These are phyloP conservation scores for Suillia variegata DNA, from an alignment of 2,888 invertebrate genomes.

Conservation along the genomic window DNA sequence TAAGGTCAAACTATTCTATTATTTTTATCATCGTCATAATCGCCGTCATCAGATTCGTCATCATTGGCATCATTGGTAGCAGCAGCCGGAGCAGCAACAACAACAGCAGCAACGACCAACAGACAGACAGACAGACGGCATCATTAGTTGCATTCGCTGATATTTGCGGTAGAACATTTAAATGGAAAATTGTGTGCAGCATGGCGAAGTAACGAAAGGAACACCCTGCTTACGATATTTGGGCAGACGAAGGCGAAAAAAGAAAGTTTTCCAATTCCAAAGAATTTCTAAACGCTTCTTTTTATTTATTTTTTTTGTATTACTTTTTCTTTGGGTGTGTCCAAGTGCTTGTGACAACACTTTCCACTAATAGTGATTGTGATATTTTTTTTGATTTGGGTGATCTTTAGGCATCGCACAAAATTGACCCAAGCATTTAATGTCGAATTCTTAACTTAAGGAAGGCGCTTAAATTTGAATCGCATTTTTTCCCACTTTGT, in stretches of 20 bases:
- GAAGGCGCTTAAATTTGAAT: background rate
- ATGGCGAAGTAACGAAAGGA: no score
- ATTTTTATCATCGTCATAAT: slow-evolving; percentile 27
- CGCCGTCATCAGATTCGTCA: slow-evolving; percentile 15
- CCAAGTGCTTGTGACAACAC: no score
- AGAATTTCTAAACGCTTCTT: no score
- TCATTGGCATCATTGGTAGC: background rate
- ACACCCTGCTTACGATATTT: background rate
- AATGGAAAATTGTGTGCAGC: slow-evolving; percentile 22
- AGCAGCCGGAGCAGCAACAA: background rate
- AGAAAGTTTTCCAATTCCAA: background rate
- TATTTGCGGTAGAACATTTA: slow-evolving; percentile 6
- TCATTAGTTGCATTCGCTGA: slow-evolving; percentile 6
- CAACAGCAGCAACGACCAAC: background rate
- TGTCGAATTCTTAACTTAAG: no score
- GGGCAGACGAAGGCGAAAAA: background rate
- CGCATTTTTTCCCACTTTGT: background rate
- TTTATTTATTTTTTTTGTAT: no score
- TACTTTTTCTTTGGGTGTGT: no score
- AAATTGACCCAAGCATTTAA: background rate
- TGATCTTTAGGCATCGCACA: no score
- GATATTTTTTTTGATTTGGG: background rate
- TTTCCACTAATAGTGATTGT: no score
- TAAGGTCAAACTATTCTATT: slow-evolving; percentile 31
- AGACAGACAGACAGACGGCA: slow-evolving; percentile 1